Percentiles rank a stretch among this genome's conserved stretches.
phyloP scores from a whole-genome alignment of 2,113 vertebrate species.

The human (Homo sapiens) region DNA sequence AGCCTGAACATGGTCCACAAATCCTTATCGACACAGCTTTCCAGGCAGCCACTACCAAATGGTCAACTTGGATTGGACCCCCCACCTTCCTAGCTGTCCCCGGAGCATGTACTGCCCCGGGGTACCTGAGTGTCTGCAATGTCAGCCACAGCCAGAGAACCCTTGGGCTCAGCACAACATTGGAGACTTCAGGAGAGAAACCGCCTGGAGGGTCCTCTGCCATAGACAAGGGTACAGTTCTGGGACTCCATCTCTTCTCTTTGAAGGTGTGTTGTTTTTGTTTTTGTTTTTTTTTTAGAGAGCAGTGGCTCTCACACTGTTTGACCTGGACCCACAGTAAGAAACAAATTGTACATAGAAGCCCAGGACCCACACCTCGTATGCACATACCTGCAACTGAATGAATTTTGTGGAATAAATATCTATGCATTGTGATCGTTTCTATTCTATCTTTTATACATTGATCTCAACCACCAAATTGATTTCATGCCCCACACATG shows the following conservation, averaged over 20 bases:
- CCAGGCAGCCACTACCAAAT: background rate
- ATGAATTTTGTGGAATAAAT: no score
- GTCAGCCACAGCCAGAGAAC: background rate
- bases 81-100: background rate
- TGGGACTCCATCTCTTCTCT: background rate
- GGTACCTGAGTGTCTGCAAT: background rate
- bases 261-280: no score
- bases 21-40: background rate
- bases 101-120: fast-evolving
- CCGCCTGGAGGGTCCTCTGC: background rate
- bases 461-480: background rate
- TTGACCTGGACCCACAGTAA: background rate
- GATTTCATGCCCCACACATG: background rate
- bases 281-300: background rate
- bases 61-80: background rate
- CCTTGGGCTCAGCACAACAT: no score
- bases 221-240: background rate
- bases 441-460: background rate
- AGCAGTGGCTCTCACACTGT: background rate
- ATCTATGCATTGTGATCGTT: no score
- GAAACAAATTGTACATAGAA: background rate
- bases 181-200: background rate
- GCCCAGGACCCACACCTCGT: background rate
- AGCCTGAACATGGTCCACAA: background rate
- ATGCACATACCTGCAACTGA: background rate